Evolutionary conservation across 2,888 invertebrate species (phyloP), one percentile per base, ranked within the genome.

Genomic region (Acleris emargana): DNA sequence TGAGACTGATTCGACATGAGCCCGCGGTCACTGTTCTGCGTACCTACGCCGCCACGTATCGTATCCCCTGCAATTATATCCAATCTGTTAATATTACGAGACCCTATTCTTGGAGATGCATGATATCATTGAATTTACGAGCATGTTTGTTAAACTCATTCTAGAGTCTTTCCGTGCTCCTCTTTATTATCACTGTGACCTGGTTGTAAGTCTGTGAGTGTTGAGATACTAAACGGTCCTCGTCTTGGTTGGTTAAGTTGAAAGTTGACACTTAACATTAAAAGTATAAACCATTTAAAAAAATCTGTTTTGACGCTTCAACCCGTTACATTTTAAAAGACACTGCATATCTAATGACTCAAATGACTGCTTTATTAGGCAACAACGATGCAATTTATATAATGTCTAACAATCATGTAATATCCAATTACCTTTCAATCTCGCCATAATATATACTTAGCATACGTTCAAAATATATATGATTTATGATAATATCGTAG

Each of bases 11-110:
- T 87, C 79, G 84, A 83, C 76, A 78, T 76, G 82, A 82, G 85
- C 83, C 76, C 71, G 81, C 89, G 90, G 90, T 90, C 91, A 90
- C 89, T 90, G 91, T 88, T 88, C 91, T 88, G 83, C 87, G 88
- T 90, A 88, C 80, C 80, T 79, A 68, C 70, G 68, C 55, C 69
- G 54, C 38, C 52, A 57, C 59, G 57, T 59, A 63, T 52, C 67
- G 57, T 64, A 66, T 63, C 66, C 61, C 45, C 57, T 59, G 43
- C 66, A 66, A 66, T 66, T 66, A 66, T 66, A 61, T 47, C 50
- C 66, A 66, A 61, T 66, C 66, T 66, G 66, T 66, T 66, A 66
- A 66, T 61, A 66, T 66, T 61, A 38, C 61, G 22, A 45, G 60
- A 61, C 66, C 60, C 66, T 66, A 66, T 66, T 66, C 66, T 66